These are phyloP conservation scores for Miichthys miiuy DNA, from an alignment of 2,797 vertebrate species.

Conservation along the genomic window DNA sequence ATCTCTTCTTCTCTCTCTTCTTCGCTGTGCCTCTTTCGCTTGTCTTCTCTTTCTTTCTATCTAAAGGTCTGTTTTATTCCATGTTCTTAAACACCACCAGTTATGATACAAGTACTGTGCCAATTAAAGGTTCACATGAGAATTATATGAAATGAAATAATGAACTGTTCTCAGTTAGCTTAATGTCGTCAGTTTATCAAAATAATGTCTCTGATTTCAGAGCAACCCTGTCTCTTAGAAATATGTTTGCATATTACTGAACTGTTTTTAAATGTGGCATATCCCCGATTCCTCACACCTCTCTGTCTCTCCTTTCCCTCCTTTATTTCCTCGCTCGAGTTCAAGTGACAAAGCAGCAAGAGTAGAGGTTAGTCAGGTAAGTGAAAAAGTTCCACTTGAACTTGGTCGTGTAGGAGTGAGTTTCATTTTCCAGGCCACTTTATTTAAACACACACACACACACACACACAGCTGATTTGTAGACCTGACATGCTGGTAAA, in stretches of 20 bases:
- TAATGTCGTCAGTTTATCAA: too few relatives aligned
- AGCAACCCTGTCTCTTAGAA: too few relatives aligned
- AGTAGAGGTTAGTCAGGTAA: neutral
- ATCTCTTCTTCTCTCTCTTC: neutral
- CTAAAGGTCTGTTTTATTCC: neutral
- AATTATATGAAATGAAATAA: too few relatives aligned
- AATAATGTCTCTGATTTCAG: too few relatives aligned
- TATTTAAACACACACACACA: conserved; percentile 6
- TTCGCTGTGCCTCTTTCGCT: neutral
- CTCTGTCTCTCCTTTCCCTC: neutral
- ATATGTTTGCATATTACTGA: too few relatives aligned
- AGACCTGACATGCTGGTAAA: conserved; percentile 4
- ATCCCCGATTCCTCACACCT: too few relatives aligned
- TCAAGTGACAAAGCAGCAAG: neutral
- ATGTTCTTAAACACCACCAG: neutral
- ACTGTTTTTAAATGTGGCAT: too few relatives aligned
- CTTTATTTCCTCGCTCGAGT: neutral
- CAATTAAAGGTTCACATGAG: neutral
- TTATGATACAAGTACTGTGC: neutral
- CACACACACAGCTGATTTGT: neutral
- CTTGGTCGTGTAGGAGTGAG: neutral
- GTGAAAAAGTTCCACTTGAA: neutral
- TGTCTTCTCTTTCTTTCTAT: neutral
- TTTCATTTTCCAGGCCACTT: neutral
- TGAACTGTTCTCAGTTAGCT: too few relatives aligned